A percentile compares a stretch with the other conserved stretches of the same genome.
Evolutionary conservation across 2,113 vertebrate genomes (phyloP).

Genomic region (Dasyurus viverrinus): DNA sequence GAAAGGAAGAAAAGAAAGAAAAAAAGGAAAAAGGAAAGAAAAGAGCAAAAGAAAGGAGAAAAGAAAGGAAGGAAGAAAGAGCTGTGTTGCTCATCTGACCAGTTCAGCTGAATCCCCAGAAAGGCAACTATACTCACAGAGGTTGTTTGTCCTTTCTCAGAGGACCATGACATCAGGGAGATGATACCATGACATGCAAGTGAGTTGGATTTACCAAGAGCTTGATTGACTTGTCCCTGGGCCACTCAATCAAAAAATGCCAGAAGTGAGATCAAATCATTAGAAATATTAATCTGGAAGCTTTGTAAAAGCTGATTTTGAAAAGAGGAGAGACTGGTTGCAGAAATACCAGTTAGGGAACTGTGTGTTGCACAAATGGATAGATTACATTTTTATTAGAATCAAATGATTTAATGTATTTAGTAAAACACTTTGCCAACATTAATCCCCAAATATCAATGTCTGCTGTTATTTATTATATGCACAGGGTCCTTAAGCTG

Average conservation of each 20-base stretch:
- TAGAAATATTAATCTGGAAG: neutral
- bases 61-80: too few relatives aligned
- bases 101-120: too few relatives aligned
- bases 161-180: too few relatives aligned
- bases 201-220: too few relatives aligned
- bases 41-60: too few relatives aligned
- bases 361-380: neutral
- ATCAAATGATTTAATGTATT: neutral
- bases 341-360: neutral
- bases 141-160: too few relatives aligned
- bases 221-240: neutral
- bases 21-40: too few relatives aligned
- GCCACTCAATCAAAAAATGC: neutral
- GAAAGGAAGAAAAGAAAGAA: too few relatives aligned
- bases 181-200: too few relatives aligned
- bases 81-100: too few relatives aligned
- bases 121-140: too few relatives aligned
- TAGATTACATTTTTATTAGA: neutral
- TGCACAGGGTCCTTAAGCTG: neutral
- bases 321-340: neutral
- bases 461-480: neutral
- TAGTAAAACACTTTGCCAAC: neutral
- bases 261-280: neutral
- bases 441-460: neutral
- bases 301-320: neutral